Conservation (phyloP, 2,888 invertebrate species). For the Zonitis immaculata region DNA sequence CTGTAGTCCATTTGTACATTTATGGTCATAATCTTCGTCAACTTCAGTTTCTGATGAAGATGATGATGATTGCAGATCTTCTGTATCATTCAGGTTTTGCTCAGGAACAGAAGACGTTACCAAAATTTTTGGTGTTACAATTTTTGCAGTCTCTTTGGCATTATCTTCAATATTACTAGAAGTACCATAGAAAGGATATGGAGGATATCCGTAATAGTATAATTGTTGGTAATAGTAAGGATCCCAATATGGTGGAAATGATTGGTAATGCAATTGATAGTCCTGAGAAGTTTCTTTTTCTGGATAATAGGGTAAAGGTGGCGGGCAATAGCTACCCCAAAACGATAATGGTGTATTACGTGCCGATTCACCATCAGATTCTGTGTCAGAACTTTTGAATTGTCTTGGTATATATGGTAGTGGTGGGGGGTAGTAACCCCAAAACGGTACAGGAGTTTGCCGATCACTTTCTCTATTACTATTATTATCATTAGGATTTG, state of each 20-base stretch:
- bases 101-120: too few relatives aligned
- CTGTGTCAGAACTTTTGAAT: conserved; percentile 12
- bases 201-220: conserved; percentile 41
- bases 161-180: conserved; percentile 37
- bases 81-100: too few relatives aligned
- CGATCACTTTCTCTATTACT: conserved; percentile 1
- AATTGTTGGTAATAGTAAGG: conserved; percentile 41
- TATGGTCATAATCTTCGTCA: conserved; percentile 20
- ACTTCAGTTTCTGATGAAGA: conserved; percentile 25
- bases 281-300: conserved; percentile 9
- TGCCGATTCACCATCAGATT: conserved; percentile 20
- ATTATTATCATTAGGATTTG: conserved; percentile 13
- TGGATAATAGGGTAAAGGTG: conserved; percentile 13
- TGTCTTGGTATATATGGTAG: conserved; percentile 17
- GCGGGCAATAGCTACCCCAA: conserved; percentile 19
- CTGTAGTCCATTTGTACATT: conserved; percentile 38
- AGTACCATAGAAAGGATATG: conserved; percentile 32
- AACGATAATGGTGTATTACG: conserved; percentile 20
- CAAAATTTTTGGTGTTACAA: conserved; percentile 23
- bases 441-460: conserved; percentile 34
- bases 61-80: not conserved
- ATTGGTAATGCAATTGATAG: conserved; percentile 11
- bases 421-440: conserved; percentile 35
- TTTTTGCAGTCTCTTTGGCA: conserved; percentile 26
- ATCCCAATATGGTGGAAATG: conserved; percentile 41